Evolutionary conservation across 2,888 invertebrate genomes (phyloP), one percentile per base, ranked within the genome.

Genomic region (Alitta virens): DNA sequence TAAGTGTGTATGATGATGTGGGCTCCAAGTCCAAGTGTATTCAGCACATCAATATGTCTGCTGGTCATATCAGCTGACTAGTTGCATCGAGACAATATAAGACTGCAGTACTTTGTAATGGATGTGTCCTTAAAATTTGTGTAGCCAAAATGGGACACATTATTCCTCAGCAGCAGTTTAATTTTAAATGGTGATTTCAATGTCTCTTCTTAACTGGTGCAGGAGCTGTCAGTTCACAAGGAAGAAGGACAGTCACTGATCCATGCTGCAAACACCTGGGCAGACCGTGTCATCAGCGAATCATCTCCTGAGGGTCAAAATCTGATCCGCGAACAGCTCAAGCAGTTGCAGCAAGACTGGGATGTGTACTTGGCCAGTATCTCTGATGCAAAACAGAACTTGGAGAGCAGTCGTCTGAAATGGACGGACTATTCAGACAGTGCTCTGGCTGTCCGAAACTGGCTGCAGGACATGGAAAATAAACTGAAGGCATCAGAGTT

Each of bases 391-490:
- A 94, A 95, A 82, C 82, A 82, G 74, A 91, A 91, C 0, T 85
- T 96, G 60, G 95, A 96, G 76, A 91, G 93, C 72, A 94, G 94
- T 76, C 85, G 96, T 33, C 86, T 91, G 70, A 94, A 95, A 77
- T 94, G 95, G 78, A 91, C 91, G 50, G 94, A 96, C 78, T 96
- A 95, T 78, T 91, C 91, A n/a, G 85, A 90, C 42, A 91, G 91
- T 2, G 92, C 94, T 82, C 94, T 95, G 77, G 93, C 95, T 81
- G 90, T 95, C 18, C 91, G 94, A 75, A 91, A 94, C 86, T 95
- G 96, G 94, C 91, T 97, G 65, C 89, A 89, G 38, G 95, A 96
- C 75, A 88, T 94, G 72, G 94, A 95, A 85, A 91, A 92, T 3
- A 92, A 94, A 83, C 68, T 79, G 23, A 64, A 72, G 24, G 77